phyloP scores from a whole-genome alignment of 2,113 vertebrate species.

The Oophaga pumilio region DNA sequence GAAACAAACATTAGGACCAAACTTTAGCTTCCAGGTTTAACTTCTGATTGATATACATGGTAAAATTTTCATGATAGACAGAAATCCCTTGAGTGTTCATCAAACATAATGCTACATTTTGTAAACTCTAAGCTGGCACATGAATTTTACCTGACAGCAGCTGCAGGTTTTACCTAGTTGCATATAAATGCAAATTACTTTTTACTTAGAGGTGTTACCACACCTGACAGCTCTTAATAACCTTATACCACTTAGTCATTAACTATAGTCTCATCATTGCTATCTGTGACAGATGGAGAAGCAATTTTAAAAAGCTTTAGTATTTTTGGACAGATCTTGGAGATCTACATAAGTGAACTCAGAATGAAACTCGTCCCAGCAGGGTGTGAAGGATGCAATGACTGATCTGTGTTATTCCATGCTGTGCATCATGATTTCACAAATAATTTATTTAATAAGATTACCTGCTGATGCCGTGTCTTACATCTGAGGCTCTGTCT shows the following conservation, averaged over 20 bases:
- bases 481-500: background rate
- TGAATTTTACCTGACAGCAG: background rate
- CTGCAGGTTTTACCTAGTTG: background rate
- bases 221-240: background rate
- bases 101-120: too few species aligned
- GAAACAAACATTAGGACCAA: too few species aligned
- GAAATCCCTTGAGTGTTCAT: too few species aligned
- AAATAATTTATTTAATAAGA: slow-evolving; percentile 18
- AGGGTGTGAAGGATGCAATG: background rate
- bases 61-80: too few species aligned
- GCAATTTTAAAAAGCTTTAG: background rate
- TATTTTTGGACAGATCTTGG: slow-evolving; percentile 1
- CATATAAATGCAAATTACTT: background rate
- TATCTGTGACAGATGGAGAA: slow-evolving; percentile 6
- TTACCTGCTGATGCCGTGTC: slow-evolving; percentile 11
- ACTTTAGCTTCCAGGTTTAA: too few species aligned
- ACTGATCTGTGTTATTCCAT: background rate
- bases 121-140: too few species aligned
- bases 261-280: background rate
- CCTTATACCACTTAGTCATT: background rate
- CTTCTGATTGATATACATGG: too few species aligned
- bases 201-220: background rate
- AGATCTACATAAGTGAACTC: slow-evolving; percentile 7
- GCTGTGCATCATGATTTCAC: slow-evolving; percentile 16
- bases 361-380: background rate